Evolutionary conservation across 2,113 vertebrate genomes (phyloP), one percentile per base, ranked within the genome.

Genomic region (Anhinga anhinga): DNA sequence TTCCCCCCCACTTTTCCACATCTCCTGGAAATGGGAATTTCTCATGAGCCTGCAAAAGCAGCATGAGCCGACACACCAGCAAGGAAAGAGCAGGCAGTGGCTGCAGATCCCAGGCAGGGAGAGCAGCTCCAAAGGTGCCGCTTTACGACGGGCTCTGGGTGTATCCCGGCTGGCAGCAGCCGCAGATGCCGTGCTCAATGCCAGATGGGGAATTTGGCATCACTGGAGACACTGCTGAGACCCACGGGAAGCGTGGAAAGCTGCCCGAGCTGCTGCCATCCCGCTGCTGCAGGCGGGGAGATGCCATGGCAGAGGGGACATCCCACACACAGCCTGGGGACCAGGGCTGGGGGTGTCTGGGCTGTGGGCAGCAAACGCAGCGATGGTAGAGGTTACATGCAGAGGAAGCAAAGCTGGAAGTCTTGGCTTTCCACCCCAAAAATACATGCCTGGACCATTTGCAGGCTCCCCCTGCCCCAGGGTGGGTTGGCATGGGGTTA

Each of bases 41-140:
- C 78, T 61, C 56, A 8, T 4, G 7, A 86, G 19, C 13, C 38
- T 25, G 5, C 22, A 45, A n/a, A 62, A 45, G 27, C 67, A n/a
- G 55, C 50, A 42, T 0, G 3, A 67, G 61, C 42, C 0, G 0
- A 40, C 11, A 3, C 0, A 0, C 7, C 63, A 19, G 38, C 0
- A 0, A 65, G 50, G 34, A 15, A 22, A 16, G 29, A 55, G 67
- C n/a, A 9, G 47, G 55, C 6, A 3, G 45, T 0, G 6, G 55
- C 30, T n/a, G n/a, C 36, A 29, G 55, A 29, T 4, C 27, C 67
- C 0, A 1, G 42, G 56, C n/a, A 38, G 49, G 47, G 38, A 62
- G 23, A 63, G 36, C 10, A 0, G 44, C 47, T 86, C 91, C 5
- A 0, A 58, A 36, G 26, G 23, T n/a, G 15, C 15, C 65, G 30